Evolutionary conservation across 2,888 invertebrate genomes (phyloP), one percentile per base, ranked within the genome.

Genomic region (Apocheima hispidaria): DNA sequence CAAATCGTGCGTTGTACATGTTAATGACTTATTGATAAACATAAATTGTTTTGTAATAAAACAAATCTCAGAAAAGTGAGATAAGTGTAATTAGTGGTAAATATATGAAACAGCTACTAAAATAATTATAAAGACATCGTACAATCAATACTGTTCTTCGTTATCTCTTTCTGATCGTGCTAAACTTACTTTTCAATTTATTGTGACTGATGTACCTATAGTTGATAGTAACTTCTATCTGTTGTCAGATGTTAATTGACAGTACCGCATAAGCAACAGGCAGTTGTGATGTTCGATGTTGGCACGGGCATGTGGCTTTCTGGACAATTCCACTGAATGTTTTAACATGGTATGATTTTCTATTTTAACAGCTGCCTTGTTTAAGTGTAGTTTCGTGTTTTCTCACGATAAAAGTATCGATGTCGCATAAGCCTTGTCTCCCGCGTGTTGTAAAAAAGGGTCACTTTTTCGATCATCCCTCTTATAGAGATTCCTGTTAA

Each of bases 341-440:
- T 33, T 14, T 46, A 36, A 26, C 40, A 6, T n/a, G 3, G 35
- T 44, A 44, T 18, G 38, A 50, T 38, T 50, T 50, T 50, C 50
- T 50, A 50, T 50, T 50, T 50, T 60, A 60, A 65, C 65, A 55
- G 28, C 48, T 56, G 54, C 49, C 20, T 23, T 26, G 18, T n/a
- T 16, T 14, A 35, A 41, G 52, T 49, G 41, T 63, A 65, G 55
- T 62, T 58, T 63, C 46, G 52, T 58, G 49, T 63, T 66, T 66
- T 64, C 67, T 59, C 62, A 66, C 66, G 36, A 50, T 36, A 23
- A 33, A 50, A 50, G 50, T 36, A 50, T 50, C 23, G 21, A 49
- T 50, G 26, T 48, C 41, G 65, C 50, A 65, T 55, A 63, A 23
- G 36, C 36, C 21, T 14, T 14, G 14, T 36, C n/a, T 36, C 35